Evolutionary conservation across 1,140 invertebrate genomes (phyloP).

Genomic region (Mercenaria mercenaria): DNA sequence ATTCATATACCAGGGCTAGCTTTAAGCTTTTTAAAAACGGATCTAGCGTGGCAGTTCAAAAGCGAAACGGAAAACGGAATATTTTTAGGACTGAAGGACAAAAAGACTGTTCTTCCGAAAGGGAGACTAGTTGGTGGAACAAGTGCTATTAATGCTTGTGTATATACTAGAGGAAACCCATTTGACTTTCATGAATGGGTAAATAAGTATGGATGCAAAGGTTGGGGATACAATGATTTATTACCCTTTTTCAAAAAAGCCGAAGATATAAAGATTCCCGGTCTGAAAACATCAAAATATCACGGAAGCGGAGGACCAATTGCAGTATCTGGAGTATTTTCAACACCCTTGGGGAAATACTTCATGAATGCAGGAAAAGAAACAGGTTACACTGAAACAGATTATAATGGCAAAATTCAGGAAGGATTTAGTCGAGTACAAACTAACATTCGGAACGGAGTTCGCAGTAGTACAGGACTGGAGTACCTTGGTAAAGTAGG

Average conservation of each 20-base stretch:
- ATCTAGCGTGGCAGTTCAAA: constrained; percentile 96
- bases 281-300: background rate
- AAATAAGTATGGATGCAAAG: constrained; percentile 90
- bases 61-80: constrained; percentile 93
- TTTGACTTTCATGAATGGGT: constrained; percentile 98
- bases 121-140: constrained; percentile 90
- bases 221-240: constrained; percentile 92
- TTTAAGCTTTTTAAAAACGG: background rate
- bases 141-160: constrained; percentile 97
- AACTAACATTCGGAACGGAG: constrained; percentile 67
- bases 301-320: background rate
- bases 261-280: constrained; percentile 16
- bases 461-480: constrained; percentile 55
- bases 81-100: constrained; percentile 90
- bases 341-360: background rate
- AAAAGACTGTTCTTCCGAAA: constrained; percentile 82
- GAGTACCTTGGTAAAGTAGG: background rate
- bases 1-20: no score
- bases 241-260: constrained; percentile 89
- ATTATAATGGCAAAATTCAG: constrained; percentile 70
- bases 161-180: constrained; percentile 96
- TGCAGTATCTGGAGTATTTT: background rate
- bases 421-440: constrained; percentile 67
- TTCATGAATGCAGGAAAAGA: no score
- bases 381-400: no score